Conservation (phyloP, 2,797 vertebrate species). For the Macroramphosus scolopax region DNA sequence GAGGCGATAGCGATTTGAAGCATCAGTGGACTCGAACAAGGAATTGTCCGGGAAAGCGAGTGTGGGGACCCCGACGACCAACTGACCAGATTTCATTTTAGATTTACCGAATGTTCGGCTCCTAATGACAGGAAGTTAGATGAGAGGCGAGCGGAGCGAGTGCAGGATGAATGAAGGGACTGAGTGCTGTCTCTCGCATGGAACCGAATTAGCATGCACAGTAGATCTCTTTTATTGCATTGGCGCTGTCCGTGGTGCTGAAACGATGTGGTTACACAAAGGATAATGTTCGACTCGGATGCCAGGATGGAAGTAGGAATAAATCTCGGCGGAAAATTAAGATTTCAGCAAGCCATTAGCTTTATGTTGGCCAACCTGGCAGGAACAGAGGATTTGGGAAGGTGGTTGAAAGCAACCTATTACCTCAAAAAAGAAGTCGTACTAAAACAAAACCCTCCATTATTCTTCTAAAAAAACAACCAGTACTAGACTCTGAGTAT, state of each 20-base stretch:
- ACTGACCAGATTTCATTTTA: constrained; percentile 19
- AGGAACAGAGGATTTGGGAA: constrained; percentile 28
- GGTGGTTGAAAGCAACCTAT: constrained; percentile 33
- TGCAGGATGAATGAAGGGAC: constrained; percentile 39
- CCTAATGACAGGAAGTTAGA: constrained; percentile 53
- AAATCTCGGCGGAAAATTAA: constrained; percentile 60
- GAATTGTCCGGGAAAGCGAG: constrained; percentile 29
- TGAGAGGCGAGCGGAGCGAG: constrained; percentile 24
- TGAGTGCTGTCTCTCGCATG: constrained; percentile 50
- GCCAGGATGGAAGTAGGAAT: constrained; percentile 41
- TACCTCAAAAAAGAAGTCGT: constrained; percentile 36
- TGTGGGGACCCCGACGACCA: constrained; percentile 2
- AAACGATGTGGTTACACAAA: constrained; percentile 64
- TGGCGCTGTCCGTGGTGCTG: constrained; percentile 64
- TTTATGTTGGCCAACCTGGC: constrained; percentile 49
- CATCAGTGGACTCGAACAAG: constrained; percentile 29
- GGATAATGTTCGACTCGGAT: constrained; percentile 62
- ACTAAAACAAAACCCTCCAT: too few relatives aligned
- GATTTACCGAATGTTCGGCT: constrained; percentile 51
- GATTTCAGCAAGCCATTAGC: constrained; percentile 63
- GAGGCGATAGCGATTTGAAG: constrained; percentile 9
- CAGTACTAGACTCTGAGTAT: too few relatives aligned
- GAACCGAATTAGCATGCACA: constrained; percentile 60
- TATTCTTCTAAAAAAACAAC: too few relatives aligned
- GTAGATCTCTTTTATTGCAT: constrained; percentile 60